Evolutionary conservation across 2,888 invertebrate species (phyloP), one percentile per base, ranked within the genome.

Genomic region (Spisula subtruncata): DNA sequence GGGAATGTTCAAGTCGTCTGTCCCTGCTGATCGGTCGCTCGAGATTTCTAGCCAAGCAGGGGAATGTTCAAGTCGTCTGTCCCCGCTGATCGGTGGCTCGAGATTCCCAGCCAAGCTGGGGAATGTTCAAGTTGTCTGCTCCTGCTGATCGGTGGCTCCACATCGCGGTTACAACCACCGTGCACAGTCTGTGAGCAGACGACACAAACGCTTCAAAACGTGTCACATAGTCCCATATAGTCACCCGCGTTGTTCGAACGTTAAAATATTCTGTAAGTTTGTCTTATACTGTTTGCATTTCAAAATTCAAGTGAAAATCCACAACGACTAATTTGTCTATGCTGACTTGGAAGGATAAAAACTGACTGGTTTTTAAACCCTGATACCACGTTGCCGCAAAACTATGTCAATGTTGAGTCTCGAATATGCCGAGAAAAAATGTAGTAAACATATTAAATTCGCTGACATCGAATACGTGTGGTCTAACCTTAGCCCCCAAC

Each of bases 221-320:
- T n/a, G n/a, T n/a, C n/a, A n/a, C n/a, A n/a, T 25, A 6, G n/a
- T 66, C 25, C 60, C 25, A 25, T 66, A 66, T 66, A 25, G 25
- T 66, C 60, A 66, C 60, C 60, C 60, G 25, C 60, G 60, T 66
- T 25, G 60, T 66, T 66, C 25, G 60, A 66, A 25, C 60, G n/a
- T 66, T 25, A 5, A 25, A 66, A 25, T 66, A 66, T n/a, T 25
- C 25, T 66, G 60, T 66, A 66, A 16, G 75, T 75, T 75, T 75
- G 75, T 25, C 75, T 75, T 35, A 32, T 35, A 75, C 35, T 75
- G 75, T 75, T 75, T 75, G 18, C 75, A 29, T 75, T 75, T 75
- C 35, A 35, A 75, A 32, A 16, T 25, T 75, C 75, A 35, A 32
- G 8, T 32, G 75, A 35, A 32, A 32, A 75, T 16, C 75, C 18